Percentiles rank a stretch among this genome's conserved stretches.
Conservation (phyloP, 1,140 invertebrate genomes). For the Drosophila equinoxialis region DNA sequence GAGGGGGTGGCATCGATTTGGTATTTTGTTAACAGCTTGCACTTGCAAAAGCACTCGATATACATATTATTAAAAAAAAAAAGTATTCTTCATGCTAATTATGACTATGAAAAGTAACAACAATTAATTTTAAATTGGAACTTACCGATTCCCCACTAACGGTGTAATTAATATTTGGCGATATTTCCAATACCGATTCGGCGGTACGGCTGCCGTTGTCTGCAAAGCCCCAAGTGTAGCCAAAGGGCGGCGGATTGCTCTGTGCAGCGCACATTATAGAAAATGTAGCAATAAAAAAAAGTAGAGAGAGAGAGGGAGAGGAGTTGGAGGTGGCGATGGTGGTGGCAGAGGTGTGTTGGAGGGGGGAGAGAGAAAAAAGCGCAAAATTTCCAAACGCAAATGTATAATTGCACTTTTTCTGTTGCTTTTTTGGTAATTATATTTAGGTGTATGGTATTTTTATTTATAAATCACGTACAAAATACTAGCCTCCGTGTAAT, state of each 20-base stretch:
- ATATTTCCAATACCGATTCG: slow-evolving; percentile 82
- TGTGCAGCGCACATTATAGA: slow-evolving; percentile 82
- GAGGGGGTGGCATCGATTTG: slow-evolving; percentile 48
- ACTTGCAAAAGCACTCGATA: slow-evolving; percentile 60
- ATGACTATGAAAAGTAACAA: slow-evolving; percentile 40
- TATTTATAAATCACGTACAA: slow-evolving; percentile 78
- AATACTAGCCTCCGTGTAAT: slow-evolving; percentile 73
- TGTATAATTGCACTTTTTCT: slow-evolving; percentile 78
- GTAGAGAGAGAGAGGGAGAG: slow-evolving; percentile 29
- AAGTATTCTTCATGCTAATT: slow-evolving; percentile 50
- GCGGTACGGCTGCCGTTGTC: slow-evolving; percentile 78
- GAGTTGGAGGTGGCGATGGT: slow-evolving; percentile 22
- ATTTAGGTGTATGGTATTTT: slow-evolving; percentile 68
- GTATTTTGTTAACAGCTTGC: slow-evolving; percentile 65
- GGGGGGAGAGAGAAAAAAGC: slow-evolving; percentile 74
- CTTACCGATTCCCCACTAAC: slow-evolving; percentile 83
- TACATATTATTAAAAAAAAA: slow-evolving; percentile 38
- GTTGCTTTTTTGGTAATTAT: slow-evolving; percentile 69
- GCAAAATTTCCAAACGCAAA: slow-evolving; percentile 81
- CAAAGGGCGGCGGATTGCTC: slow-evolving; percentile 81
- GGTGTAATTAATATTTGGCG: slow-evolving; percentile 83
- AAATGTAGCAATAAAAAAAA: slow-evolving; percentile 54
- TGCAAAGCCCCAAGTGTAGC: slow-evolving; percentile 82
- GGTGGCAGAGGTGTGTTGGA: slow-evolving; percentile 28
- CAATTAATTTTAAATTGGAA: slow-evolving; percentile 43